These are phyloP conservation scores for Arctocebus calabarensis DNA, from an alignment of 2,797 vertebrate genomes.

Conservation along the genomic window DNA sequence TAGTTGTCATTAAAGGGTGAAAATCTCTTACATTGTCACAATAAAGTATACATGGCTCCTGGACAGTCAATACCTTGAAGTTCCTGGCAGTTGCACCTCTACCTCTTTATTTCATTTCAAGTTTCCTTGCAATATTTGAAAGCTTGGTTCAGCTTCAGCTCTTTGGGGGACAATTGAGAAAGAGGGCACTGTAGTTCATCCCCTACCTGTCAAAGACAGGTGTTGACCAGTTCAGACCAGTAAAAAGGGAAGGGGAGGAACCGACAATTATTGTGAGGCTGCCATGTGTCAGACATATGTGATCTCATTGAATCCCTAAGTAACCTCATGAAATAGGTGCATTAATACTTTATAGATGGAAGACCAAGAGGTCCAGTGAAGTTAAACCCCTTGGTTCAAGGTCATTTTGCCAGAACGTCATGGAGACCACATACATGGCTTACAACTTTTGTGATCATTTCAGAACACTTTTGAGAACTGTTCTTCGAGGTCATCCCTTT, in stretches of 20 bases:
- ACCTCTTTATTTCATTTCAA: background rate
- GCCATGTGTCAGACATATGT: conserved; percentile 43
- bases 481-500: background rate
- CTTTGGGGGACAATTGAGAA: background rate
- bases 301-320: background rate
- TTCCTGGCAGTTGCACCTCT: background rate
- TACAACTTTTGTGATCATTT: conserved; percentile 43
- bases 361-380: background rate
- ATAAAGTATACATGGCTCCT: background rate
- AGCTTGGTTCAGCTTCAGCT: background rate
- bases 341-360: background rate
- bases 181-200: background rate
- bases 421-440: background rate
- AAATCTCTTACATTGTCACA: background rate
- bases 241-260: background rate
- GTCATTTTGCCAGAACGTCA: conserved; percentile 27
- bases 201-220: background rate
- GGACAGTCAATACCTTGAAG: background rate
- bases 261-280: background rate
- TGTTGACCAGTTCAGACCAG: conserved; percentile 11
- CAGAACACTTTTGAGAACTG: background rate
- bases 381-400: background rate
- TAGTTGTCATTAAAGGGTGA: background rate
- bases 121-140: background rate
- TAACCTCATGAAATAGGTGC: background rate